Conservation (phyloP, 92 coral and sea anemone species). For the Scolanthus callimorphus region DNA sequence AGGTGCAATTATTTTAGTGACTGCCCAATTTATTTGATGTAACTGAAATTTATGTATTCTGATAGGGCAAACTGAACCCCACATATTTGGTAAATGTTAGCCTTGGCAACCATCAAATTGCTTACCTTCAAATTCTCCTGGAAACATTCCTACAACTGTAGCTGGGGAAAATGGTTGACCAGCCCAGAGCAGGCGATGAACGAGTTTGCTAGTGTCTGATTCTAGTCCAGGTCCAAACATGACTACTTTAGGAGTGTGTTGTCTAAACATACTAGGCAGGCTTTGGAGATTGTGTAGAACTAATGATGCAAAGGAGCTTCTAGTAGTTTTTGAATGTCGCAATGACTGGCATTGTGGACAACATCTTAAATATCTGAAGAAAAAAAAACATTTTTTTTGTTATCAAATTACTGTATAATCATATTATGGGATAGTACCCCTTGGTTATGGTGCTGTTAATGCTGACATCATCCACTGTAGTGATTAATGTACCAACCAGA, state of each 20-base stretch:
- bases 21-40: no score
- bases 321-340: slow-evolving; percentile 30
- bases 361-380: slow-evolving; percentile 75
- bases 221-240: slow-evolving; percentile 99
- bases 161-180: slow-evolving; percentile 56
- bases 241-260: slow-evolving; percentile 65
- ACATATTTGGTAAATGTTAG: no score
- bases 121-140: slow-evolving; percentile 93
- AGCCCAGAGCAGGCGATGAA: slow-evolving; percentile 76
- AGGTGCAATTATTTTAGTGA: no score
- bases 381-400: not conserved
- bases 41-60: no score
- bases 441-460: no score
- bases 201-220: slow-evolving; percentile 78
- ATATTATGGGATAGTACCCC: no score
- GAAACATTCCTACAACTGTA: slow-evolving; percentile 81
- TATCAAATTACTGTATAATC: no score
- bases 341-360: slow-evolving; percentile 59
- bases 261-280: slow-evolving; percentile 56
- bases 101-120: no score
- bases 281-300: slow-evolving; percentile 69
- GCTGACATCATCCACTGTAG: no score
- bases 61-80: no score
- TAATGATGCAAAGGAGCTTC: slow-evolving; percentile 55
- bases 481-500: no score